Evolutionary conservation across 2,888 invertebrate species (phyloP).

Genomic region (Argyresthia albistria): DNA sequence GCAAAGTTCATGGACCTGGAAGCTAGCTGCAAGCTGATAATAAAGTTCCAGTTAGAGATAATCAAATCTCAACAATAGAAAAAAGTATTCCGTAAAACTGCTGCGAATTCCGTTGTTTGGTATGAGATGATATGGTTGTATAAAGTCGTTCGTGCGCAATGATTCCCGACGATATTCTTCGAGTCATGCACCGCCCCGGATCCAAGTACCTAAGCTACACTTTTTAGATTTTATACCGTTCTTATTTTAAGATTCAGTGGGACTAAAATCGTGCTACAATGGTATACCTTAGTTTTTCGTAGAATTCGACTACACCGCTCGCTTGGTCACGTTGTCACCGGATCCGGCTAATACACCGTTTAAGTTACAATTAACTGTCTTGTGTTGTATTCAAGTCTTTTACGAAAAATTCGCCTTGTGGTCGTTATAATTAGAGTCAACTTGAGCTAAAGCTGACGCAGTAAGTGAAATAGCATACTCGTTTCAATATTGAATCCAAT

Average conservation of each 20-base stretch:
- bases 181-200: conserved; percentile 50
- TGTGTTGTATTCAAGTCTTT: background rate
- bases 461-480: background rate
- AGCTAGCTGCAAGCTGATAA: too few species aligned
- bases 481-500: too few species aligned
- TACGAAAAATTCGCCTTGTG: background rate
- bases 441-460: background rate
- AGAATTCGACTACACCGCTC: conserved; percentile 6
- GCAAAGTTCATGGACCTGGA: too few species aligned
- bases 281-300: too few species aligned
- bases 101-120: conserved; percentile 6
- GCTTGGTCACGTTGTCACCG: conserved; percentile 47
- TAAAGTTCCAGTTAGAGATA: too few species aligned
- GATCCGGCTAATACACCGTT: conserved; percentile 54
- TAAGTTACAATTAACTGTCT: conserved; percentile 21
- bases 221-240: too few species aligned
- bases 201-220: conserved; percentile 15
- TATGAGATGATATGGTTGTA: conserved; percentile 22
- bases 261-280: too few species aligned
- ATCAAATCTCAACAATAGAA: background rate
- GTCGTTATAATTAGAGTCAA: background rate
- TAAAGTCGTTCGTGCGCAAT: conserved; percentile 35
- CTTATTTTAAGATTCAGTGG: too few species aligned
- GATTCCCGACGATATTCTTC: conserved; percentile 20
- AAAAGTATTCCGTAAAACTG: background rate